Base-by-base conservation (phyloP, 2,113 vertebrate genomes). In the Silurus meridionalis region DNA sequence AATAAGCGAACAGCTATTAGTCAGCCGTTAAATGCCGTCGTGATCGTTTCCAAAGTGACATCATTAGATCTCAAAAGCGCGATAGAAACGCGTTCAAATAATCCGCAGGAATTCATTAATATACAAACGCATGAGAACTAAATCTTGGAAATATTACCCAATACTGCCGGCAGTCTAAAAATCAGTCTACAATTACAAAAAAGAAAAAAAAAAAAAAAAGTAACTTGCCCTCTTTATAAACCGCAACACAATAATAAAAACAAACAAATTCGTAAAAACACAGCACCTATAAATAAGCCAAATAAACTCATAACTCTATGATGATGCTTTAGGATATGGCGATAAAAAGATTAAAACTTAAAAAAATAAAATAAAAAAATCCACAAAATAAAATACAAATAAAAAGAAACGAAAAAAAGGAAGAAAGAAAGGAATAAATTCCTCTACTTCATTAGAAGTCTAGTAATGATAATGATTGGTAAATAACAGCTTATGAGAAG, bases 281-380 rank as follows among this genome's bases (percentile, higher is more conserved):
- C 96, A 97, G 97, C 97, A 98, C 96, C 97, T 97, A 98, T 97
- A 99, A 98, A 99, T 98, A 98, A 98, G 96, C 96, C 96, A 96
- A 97, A 96, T 95, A 94, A 96, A 96, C 97, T 95, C 91, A 95
- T 93, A 95, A 94, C 93, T 94, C 93, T 93, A 93, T 96, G 37
- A 97, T 96, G 97, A 96, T 94, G 96, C 95, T 95, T 96, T 95
- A 96, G 96, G 96, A 97, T 97, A 98, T 97, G 96, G 96, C 96
- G 52, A 96, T 97, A 96, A 97, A 93, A 95, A 95, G 97, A 96
- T 96, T 96, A 97, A 98, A 92, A 95, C 92, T 91, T 92, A 92
- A 17, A 37, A 37, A 37, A 37, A 37, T 37, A 37, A 37, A 2
- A 37, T 2, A 37, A 37, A 37, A 37, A 37, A 37, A 25, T 8